phyloP scores from a whole-genome alignment of 1,140 invertebrate genomes.

The Pogonomyrmex californicus region DNA sequence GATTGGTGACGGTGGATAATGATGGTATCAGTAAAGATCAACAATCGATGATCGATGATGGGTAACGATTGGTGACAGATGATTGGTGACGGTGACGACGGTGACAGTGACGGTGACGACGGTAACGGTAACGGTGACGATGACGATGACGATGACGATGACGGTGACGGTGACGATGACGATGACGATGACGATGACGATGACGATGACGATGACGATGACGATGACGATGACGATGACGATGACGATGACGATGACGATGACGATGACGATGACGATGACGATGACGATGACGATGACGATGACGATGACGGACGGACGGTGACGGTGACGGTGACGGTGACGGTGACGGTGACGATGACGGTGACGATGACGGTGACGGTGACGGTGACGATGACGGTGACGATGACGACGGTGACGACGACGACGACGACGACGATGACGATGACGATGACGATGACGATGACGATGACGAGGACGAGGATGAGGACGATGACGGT shows the following conservation, averaged over 20 bases:
- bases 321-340: background rate
- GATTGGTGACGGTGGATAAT: too few species aligned
- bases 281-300: background rate
- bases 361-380: constrained; percentile 34
- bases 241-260: background rate
- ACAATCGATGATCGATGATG: too few species aligned
- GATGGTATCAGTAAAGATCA: too few species aligned
- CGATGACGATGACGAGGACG: background rate
- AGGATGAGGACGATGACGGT: background rate
- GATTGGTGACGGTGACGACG: constrained; percentile 30
- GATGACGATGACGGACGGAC: too few species aligned
- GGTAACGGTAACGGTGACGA: background rate
- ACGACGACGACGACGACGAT: too few species aligned
- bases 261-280: too few species aligned
- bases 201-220: background rate
- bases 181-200: background rate
- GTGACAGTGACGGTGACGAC: background rate
- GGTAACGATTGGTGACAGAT: too few species aligned
- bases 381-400: constrained; percentile 31
- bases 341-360: background rate
- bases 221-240: background rate
- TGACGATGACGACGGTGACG: background rate
- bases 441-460: background rate
- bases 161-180: background rate
- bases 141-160: constrained; percentile 14